Conservation (phyloP, 2,113 vertebrate genomes). For the Tenebrosternarchus preto region DNA sequence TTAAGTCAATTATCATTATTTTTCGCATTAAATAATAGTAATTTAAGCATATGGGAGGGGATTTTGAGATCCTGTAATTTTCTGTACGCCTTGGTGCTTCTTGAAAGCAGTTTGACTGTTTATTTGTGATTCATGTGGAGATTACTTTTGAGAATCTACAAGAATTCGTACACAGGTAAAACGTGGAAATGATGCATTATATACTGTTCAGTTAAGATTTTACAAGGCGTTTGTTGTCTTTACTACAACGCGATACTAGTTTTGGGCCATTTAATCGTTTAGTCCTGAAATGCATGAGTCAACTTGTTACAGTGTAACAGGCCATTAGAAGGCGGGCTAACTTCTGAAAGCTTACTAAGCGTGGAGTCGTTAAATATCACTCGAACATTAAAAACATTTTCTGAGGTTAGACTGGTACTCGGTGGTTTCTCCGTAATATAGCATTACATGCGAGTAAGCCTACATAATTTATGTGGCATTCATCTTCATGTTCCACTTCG, state of each 20-base stretch:
- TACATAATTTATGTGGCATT: constrained; percentile 58
- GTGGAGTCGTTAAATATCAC: constrained; percentile 40
- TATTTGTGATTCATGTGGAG: no score
- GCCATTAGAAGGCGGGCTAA: neutral
- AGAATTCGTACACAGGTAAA: no score
- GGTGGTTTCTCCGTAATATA: constrained; percentile 44
- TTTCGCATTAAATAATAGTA: neutral
- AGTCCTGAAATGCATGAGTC: neutral
- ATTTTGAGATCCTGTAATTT: no score
- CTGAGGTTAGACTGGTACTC: constrained; percentile 37
- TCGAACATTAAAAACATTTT: constrained; percentile 42
- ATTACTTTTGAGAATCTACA: no score
- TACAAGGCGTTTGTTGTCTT: neutral
- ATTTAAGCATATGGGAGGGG: no score
- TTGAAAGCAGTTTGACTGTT: no score
- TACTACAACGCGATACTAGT: neutral
- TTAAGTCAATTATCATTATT: neutral
- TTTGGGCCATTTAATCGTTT: neutral
- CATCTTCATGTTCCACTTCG: constrained; percentile 60
- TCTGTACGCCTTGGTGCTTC: no score
- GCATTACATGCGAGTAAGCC: constrained; percentile 28
- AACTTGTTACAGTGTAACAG: constrained; percentile 8
- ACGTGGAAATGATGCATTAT: no score
- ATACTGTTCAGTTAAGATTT: no score
- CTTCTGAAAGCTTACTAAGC: constrained; percentile 37